These are phyloP conservation scores for Xylota segnis DNA, from an alignment of 2,888 invertebrate genomes.

Conservation along the genomic window DNA sequence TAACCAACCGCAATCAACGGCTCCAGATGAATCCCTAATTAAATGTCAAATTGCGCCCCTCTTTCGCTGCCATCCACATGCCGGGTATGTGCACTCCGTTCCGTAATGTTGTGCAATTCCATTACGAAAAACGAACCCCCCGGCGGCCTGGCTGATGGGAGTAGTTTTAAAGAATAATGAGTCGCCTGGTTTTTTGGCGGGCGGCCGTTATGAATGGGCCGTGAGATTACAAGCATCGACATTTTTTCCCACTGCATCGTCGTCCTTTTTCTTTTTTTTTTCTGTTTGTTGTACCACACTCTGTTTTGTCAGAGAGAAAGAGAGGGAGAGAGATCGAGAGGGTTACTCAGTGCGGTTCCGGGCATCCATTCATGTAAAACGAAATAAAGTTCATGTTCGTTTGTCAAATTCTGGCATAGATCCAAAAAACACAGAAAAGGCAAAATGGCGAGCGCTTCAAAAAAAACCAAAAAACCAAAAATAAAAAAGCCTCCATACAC, in stretches of 20 bases:
- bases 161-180: slow-evolving; percentile 71
- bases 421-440: slow-evolving; percentile 71
- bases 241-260: slow-evolving; percentile 73
- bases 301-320: slow-evolving; percentile 60
- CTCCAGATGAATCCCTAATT: slow-evolving; percentile 75
- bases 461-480: slow-evolving; percentile 1
- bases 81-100: slow-evolving; percentile 46
- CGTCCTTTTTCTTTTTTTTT: slow-evolving; percentile 17
- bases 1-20: slow-evolving; percentile 75
- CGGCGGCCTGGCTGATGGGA: background rate
- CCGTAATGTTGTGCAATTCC: slow-evolving; percentile 68
- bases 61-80: slow-evolving; percentile 15
- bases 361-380: slow-evolving; percentile 77
- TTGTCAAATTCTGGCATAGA: slow-evolving; percentile 75
- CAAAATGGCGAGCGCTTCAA: slow-evolving; percentile 62
- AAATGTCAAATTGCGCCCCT: slow-evolving; percentile 69
- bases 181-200: slow-evolving; percentile 74
- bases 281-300: slow-evolving; percentile 55
- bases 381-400: slow-evolving; percentile 77
- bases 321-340: slow-evolving; percentile 2
- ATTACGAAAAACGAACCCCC: slow-evolving; percentile 60
- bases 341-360: slow-evolving; percentile 74
- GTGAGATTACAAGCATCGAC: slow-evolving; percentile 76
- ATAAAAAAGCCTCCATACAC: slow-evolving; percentile 40
- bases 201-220: slow-evolving; percentile 74